Base-by-base conservation (phyloP, 1,140 invertebrate species). In the Drosophila bipectinata region DNA sequence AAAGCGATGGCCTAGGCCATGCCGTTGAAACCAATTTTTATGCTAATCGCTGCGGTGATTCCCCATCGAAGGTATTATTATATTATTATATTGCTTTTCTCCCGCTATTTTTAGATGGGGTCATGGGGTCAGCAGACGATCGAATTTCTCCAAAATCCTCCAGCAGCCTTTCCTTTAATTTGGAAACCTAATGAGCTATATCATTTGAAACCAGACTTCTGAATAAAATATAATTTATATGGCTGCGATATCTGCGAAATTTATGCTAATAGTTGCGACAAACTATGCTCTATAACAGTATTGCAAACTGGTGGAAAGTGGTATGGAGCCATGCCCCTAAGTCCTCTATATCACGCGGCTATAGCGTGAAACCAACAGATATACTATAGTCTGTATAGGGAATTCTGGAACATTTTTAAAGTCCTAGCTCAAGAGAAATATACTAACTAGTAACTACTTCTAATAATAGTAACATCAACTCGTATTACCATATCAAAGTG, bases 1-100 rank as follows among this genome's bases (percentile, higher is more conserved):
- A 71, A 74, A 74, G 56, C 69, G 69, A 21, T 73, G 63, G 34
- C 18, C 18, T 18, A 18, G 34, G 21, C 69, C 41, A 44, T 44
- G 14, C 15, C 41, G 55, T 15, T 32, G 49, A 49, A 45, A 52
- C 53, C 60, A 75, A 75, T 75, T 72, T 64, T 41, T 81, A 85
- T 87, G 77, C 32, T 87, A 85, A 85, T 81, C 61, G 39, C 4
- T 15, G 32, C 53, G 75, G 80, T 76, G 66, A 79, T 71, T 83
- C 79, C 79, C 79, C 79, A 58, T 6, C 48, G 67, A 28, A 80
- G 54, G 74, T 53, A 21, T 10, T 34, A 53, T 32, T 47, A 47
- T 56, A 56, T 39, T 57, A 69, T 37, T 69, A 39, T 68, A 15
- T 39, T 32, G 32, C 34, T 69, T 69, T 49, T 26, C 63, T 68